phyloP scores from a whole-genome alignment of 2,888 invertebrate genomes.

The Nasonia oneida region DNA sequence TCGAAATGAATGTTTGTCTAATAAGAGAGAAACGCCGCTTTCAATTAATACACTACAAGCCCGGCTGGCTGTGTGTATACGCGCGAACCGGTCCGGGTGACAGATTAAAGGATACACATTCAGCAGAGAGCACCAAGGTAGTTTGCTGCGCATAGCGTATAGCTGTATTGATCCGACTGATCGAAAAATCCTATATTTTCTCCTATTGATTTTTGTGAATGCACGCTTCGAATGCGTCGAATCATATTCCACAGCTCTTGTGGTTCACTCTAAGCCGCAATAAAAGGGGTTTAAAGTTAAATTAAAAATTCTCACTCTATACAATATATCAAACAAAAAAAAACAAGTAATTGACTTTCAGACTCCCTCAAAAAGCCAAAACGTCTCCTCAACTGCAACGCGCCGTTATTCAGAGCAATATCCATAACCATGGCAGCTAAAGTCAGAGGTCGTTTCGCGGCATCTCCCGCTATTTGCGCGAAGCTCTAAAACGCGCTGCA shows the following conservation, averaged over 20 bases:
- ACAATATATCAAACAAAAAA: no score
- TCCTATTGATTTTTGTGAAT: no score
- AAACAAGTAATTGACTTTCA: no score
- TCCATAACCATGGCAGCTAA: conserved; percentile 2
- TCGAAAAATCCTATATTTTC: not conserved
- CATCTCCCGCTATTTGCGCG: not conserved
- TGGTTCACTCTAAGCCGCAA: no score
- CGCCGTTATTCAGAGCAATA: not conserved
- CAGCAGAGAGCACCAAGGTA: no score
- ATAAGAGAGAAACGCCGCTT: conserved; percentile 49
- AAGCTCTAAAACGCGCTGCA: conserved; percentile 17
- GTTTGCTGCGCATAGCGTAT: no score
- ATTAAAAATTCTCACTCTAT: no score
- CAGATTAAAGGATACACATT: conserved; percentile 5
- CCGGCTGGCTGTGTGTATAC: not conserved
- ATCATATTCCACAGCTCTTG: no score
- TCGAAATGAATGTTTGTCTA: conserved; percentile 59
- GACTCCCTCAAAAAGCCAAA: not conserved
- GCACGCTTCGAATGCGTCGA: no score
- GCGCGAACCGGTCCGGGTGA: not conserved
- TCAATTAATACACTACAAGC: conserved; percentile 45
- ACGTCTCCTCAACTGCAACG: not conserved
- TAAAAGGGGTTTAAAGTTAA: no score
- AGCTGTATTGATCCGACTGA: not conserved
- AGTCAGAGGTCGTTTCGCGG: not conserved